Evolutionary conservation across 2,113 vertebrate species (phyloP).

Genomic region (Rhea pennata): DNA sequence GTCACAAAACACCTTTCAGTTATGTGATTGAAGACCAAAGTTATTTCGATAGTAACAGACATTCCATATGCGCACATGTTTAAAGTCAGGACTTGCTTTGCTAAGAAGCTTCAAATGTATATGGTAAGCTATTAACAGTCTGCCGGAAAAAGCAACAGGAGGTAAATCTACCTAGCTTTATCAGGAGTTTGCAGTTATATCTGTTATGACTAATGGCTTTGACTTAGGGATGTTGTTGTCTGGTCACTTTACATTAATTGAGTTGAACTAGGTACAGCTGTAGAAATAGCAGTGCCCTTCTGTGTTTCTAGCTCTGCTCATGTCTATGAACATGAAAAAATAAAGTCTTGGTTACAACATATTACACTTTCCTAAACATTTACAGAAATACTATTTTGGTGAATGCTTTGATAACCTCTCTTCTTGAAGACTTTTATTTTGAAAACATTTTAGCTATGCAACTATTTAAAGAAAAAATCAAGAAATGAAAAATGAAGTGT

Average conservation of each 20-base stretch:
- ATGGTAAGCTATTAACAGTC: neutral
- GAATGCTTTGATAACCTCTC: neutral
- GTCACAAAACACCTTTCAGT: neutral
- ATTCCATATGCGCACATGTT: fast-evolving
- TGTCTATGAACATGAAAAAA: neutral
- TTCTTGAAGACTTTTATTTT: neutral
- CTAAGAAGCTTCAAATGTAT: neutral
- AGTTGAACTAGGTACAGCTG: neutral
- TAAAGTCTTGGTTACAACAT: neutral
- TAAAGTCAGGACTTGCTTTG: neutral
- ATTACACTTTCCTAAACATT: neutral
- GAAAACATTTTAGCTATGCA: neutral
- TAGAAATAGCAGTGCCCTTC: neutral
- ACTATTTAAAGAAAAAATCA: neutral
- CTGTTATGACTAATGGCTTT: neutral
- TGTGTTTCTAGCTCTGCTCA: neutral
- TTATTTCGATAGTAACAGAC: neutral
- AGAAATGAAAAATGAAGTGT: neutral
- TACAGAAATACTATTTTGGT: neutral
- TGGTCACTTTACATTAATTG: neutral
- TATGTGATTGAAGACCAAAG: neutral
- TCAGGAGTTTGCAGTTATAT: neutral
- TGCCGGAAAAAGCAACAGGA: neutral
- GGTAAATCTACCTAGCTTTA: neutral
- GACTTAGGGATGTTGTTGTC: neutral